Evolutionary conservation across 30 jellyfish, hydroid and myxozoan genomes (phyloP), one percentile per base, ranked within the genome.

Genomic region (Aurelia sp.): DNA sequence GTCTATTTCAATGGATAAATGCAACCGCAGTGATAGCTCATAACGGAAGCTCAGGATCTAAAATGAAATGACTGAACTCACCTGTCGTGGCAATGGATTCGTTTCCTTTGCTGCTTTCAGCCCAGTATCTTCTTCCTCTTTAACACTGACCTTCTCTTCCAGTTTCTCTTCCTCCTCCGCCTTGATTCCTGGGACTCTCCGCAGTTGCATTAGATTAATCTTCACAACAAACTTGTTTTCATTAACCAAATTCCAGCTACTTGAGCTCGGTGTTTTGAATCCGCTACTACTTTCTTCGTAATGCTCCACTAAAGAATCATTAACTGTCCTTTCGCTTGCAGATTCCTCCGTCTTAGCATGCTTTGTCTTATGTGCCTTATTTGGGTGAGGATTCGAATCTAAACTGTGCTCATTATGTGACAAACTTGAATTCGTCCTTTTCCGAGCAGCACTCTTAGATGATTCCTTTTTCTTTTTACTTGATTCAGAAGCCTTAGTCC

Each of bases 101-200:
- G 63, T 18, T 16, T 76, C 87, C 4, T 65, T 47, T 37, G 51
- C 6, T 10, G 87, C 8, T 13, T 60, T 76, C 20, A 63, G 17
- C 64, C 30, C 63, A 5, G 13, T 59, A 27, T 59, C 87, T 19
- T 76, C 87, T 59, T 59, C n/a, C 47, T 18, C 70, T 40, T 18
- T 72, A 9, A 47, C n/a, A 21, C 48, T 65, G 31, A 10, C 67
- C 19, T 44, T 31, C 18, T 65, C 62, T 17, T 35, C 64, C 48
- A 0, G 27, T 41, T n/a, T 13, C 11, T 66, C 62, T 9, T 22
- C 80, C 15, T 65, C 91, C 33, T 64, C 78, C 37, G 19, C 41
- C 27, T 40, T 70, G 18, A 17, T 57, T 4, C 78, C 40, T 12
- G 91, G 91, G 13, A 82, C 17, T 57, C 91, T 68, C 64, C 35